phyloP scores from a whole-genome alignment of 2,797 vertebrate genomes.

The Acanthis flammea region DNA sequence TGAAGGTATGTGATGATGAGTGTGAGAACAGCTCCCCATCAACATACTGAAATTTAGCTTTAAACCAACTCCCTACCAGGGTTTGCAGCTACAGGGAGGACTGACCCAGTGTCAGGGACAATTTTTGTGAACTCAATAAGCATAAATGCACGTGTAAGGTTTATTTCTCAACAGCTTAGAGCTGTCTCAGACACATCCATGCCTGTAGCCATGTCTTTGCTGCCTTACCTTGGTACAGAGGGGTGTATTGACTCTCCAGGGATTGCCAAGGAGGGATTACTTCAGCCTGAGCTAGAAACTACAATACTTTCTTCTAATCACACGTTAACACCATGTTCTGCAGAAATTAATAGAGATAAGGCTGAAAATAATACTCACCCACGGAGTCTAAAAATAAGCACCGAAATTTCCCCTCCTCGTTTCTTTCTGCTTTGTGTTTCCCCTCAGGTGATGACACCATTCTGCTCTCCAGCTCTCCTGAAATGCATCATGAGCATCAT shows the following conservation, averaged over 20 bases:
- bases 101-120: background rate
- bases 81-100: background rate
- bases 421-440: constrained; percentile 59
- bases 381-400: constrained; percentile 66
- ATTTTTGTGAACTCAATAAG: background rate
- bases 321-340: constrained; percentile 25
- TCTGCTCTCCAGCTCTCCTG: constrained; percentile 42
- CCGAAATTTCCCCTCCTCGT: constrained; percentile 64
- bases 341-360: constrained; percentile 49
- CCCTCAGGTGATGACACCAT: constrained; percentile 52
- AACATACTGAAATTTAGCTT: background rate
- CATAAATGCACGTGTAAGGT: background rate
- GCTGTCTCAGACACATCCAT: background rate
- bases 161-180: background rate
- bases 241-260: background rate
- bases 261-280: background rate
- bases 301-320: constrained; percentile 5
- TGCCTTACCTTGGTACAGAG: background rate
- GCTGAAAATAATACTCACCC: constrained; percentile 63
- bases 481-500: constrained; percentile 1
- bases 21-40: background rate
- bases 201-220: background rate
- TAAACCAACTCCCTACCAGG: background rate
- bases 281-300: background rate
- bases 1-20: background rate